Evolutionary conservation across 2,888 invertebrate species (phyloP).

Genomic region (Magallana nippona): DNA sequence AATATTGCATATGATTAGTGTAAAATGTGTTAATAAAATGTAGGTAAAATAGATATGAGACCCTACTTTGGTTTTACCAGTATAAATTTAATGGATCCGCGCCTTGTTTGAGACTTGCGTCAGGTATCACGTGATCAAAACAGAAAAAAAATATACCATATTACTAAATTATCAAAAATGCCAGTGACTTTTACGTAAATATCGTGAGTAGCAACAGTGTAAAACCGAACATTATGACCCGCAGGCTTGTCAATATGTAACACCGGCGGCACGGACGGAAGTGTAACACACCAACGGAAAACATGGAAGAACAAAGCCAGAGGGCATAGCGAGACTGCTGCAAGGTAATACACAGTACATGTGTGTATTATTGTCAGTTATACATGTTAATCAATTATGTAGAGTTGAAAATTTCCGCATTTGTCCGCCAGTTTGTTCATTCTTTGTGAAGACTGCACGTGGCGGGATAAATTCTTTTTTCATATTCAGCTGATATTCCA

Average conservation of each 20-base stretch:
- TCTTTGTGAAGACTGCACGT: too few species aligned
- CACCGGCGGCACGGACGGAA: neutral
- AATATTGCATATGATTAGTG: too few species aligned
- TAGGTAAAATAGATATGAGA: too few species aligned
- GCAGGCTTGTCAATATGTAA: conserved; percentile 1
- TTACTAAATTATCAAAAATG: neutral
- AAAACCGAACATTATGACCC: neutral
- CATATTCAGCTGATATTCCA: too few species aligned
- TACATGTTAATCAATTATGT: neutral
- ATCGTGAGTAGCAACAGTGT: neutral
- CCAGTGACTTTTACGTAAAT: neutral
- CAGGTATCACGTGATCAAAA: conserved; percentile 10
- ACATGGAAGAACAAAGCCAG: conserved; percentile 26
- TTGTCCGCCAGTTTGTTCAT: too few species aligned
- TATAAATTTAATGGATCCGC: neutral
- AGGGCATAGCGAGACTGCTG: neutral
- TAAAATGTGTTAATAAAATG: too few species aligned
- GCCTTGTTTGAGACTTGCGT: neutral
- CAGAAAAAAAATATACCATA: neutral
- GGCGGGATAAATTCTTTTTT: too few species aligned
- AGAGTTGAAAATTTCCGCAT: neutral
- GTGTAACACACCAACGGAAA: neutral
- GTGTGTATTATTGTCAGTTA: neutral
- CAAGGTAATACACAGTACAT: conserved; percentile 20
- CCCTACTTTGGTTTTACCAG: too few species aligned